These are phyloP conservation scores for Agrilus mali DNA, from an alignment of 2,888 invertebrate species.

Conservation along the genomic window DNA sequence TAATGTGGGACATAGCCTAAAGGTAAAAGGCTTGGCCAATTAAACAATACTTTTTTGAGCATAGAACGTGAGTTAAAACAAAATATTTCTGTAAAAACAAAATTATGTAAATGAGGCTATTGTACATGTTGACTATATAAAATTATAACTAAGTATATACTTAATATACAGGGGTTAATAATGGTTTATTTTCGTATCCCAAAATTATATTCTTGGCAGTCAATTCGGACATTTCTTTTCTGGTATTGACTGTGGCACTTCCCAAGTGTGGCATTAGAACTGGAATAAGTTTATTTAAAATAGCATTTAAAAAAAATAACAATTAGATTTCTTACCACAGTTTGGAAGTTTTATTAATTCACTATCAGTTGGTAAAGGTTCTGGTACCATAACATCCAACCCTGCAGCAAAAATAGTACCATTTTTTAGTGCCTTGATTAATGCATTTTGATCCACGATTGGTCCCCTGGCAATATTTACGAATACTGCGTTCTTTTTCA, in stretches of 20 bases:
- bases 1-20: too few species aligned
- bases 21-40: too few species aligned
- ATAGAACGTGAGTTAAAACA: too few species aligned
- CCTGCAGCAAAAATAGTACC: slow-evolving; percentile 77
- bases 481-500: slow-evolving; percentile 65
- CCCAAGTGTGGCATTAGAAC: slow-evolving; percentile 81
- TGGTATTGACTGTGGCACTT: slow-evolving; percentile 66
- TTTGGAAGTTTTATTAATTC: slow-evolving; percentile 69
- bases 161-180: slow-evolving; percentile 48
- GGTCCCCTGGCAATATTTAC: slow-evolving; percentile 67
- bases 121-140: too few species aligned
- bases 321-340: slow-evolving; percentile 46
- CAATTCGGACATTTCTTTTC: slow-evolving; percentile 63
- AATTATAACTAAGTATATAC: too few species aligned
- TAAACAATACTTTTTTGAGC: too few species aligned
- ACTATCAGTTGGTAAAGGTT: slow-evolving; percentile 72
- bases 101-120: too few species aligned
- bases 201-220: slow-evolving; percentile 70
- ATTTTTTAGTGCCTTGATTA: slow-evolving; percentile 62
- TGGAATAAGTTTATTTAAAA: slow-evolving; percentile 27
- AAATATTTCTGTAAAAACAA: too few species aligned
- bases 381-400: slow-evolving; percentile 82
- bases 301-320: too few species aligned
- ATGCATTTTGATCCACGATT: slow-evolving; percentile 69
- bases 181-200: slow-evolving; percentile 56